Evolutionary conservation across 2,888 invertebrate species (phyloP), one percentile per base, ranked within the genome.

Genomic region (Caenorhabditis macrosperma): DNA sequence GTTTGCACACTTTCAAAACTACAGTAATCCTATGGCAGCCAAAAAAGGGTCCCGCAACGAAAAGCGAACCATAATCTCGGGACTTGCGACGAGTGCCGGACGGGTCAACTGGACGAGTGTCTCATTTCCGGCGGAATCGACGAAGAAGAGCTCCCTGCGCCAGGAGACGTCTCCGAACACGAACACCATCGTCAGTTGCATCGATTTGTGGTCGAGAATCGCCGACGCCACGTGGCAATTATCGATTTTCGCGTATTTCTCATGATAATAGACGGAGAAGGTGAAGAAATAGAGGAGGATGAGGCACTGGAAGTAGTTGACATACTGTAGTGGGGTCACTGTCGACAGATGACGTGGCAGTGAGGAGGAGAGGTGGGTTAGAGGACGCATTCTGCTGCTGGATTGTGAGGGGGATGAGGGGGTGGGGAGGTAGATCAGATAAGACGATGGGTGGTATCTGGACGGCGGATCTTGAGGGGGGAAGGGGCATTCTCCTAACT

Each of bases 211-310:
- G 22, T 72, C 72, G 10, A 38, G 64, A 50, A 72, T 41, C 28
- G 72, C 72, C 12, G 72, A 63, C 3, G 72, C 44, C 7, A 72
- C 48, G 55, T 72, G 64, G 12, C 63, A 28, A 57, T 72, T 54
- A 20, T 77, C 44, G 41, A 35, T 38, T 50, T 63, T 77, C 17
- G 22, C 26, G 20, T 77, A 77, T 28, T 64, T 63, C 17, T 52
- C 38, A 20, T 63, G 50, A 22, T 68, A 61, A 22, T 63, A 68
- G 9, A 63, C 41, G 26, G 54, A 54, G 15, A 77, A 69, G 44
- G 57, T 38, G 55, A 77, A 61, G 28, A 77, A 77, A 44, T 77
- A 69, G 20, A 77, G 33, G 35, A 77, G 35, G 15, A 77, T 41
- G 41, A 69, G n/a, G 41, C 61, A 55, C 50, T 63, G 69, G 26